phyloP scores from a whole-genome alignment of 1,140 invertebrate genomes.

The Ladona fulva region DNA sequence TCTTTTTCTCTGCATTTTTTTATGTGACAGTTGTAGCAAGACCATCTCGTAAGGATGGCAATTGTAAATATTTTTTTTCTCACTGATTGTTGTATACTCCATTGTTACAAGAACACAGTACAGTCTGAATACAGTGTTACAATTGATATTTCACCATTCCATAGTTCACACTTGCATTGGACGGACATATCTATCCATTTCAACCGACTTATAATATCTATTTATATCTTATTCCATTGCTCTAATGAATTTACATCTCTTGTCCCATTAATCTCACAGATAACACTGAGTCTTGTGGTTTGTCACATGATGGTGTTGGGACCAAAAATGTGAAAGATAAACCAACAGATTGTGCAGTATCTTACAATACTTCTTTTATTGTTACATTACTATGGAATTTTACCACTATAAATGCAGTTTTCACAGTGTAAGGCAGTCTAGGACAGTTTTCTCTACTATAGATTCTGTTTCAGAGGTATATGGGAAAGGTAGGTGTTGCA shows the following conservation, averaged over 20 bases:
- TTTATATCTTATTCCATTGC: background rate
- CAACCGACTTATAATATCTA: constrained; percentile 1
- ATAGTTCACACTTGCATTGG: constrained; percentile 5
- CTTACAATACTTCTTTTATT: background rate
- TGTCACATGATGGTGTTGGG: background rate
- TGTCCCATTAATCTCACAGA: background rate
- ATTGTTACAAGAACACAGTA: constrained; percentile 10
- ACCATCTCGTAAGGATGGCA: background rate
- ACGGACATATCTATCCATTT: constrained; percentile 9
- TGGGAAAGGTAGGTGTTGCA: constrained; percentile 7
- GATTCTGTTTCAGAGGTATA: constrained; percentile 5
- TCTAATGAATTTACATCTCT: background rate
- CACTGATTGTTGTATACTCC: constrained; percentile 9
- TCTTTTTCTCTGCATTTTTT: background rate
- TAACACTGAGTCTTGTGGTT: background rate
- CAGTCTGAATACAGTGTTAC: constrained; percentile 9
- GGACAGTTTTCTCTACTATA: constrained; percentile 5
- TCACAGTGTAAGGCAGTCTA: constrained; percentile 1
- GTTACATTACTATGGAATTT: constrained; percentile 1
- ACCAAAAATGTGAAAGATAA: background rate
- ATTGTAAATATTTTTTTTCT: constrained; percentile 11
- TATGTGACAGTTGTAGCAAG: constrained; percentile 9
- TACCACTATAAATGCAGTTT: constrained; percentile 6
- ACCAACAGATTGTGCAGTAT: constrained; percentile 1
- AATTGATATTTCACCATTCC: constrained; percentile 5